These are phyloP conservation scores for Cyanoramphus novaezelandiae DNA, from an alignment of 2,113 vertebrate genomes.

Conservation along the genomic window DNA sequence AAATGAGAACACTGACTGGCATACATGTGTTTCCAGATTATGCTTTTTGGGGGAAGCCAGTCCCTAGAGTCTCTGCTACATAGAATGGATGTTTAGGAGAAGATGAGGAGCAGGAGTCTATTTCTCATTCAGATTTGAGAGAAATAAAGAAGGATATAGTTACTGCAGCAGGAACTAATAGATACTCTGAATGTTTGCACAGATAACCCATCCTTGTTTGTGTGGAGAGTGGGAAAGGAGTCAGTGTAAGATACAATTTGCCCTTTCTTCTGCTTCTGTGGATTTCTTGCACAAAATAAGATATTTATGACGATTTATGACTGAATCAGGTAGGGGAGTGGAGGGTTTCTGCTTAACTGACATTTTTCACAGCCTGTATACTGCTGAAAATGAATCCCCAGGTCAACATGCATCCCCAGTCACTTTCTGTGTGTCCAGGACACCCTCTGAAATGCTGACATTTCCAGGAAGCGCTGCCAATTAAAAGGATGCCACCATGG, in stretches of 20 bases:
- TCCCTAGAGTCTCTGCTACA: not conserved
- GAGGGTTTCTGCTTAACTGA: not conserved
- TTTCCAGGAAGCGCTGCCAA: not conserved
- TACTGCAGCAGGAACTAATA: not conserved
- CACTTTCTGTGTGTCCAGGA: not conserved
- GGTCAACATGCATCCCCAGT: not conserved
- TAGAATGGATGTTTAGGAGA: not conserved
- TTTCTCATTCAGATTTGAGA: not conserved
- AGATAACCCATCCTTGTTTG: accelerated
- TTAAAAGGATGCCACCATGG: not conserved
- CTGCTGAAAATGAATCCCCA: not conserved
- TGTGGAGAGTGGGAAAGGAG: not conserved
- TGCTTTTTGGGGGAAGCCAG: not conserved
- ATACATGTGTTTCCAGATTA: not conserved
- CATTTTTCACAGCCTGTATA: not conserved
- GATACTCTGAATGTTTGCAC: not conserved
- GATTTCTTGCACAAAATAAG: not conserved
- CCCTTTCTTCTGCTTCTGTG: not conserved
- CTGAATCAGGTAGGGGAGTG: accelerated
- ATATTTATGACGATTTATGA: not conserved
- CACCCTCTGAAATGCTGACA: not conserved
- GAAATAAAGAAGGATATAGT: not conserved
- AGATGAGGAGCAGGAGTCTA: not conserved
- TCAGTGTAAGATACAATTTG: accelerated
- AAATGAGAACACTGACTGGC: not conserved